phyloP scores from a whole-genome alignment of 2,113 vertebrate genomes.

The Antechinus stuartii region DNA sequence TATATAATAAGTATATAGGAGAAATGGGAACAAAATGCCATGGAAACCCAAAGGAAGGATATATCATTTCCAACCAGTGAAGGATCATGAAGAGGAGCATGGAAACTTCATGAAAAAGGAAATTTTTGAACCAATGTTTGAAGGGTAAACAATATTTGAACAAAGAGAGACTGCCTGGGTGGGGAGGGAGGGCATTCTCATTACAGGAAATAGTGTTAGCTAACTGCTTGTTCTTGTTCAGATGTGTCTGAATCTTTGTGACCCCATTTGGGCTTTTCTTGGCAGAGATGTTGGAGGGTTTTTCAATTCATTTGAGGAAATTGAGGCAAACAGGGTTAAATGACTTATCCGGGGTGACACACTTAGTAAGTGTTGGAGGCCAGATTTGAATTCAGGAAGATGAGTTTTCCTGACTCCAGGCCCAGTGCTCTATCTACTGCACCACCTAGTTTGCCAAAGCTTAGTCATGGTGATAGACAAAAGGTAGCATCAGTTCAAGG shows the following conservation, averaged over 20 bases:
- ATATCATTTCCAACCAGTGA: neutral
- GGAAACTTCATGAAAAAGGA: neutral
- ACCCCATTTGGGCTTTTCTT: neutral
- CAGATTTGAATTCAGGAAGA: neutral
- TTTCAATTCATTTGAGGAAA: neutral
- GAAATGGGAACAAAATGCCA: neutral
- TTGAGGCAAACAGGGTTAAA: neutral
- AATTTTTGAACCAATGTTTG: neutral
- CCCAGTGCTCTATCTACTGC: neutral
- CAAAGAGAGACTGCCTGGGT: neutral
- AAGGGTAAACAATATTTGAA: neutral
- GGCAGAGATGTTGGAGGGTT: neutral
- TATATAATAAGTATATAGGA: neutral
- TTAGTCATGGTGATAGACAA: neutral
- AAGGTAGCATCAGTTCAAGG: neutral
- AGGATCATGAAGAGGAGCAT: neutral
- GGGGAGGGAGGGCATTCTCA: neutral
- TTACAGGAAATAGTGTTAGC: neutral
- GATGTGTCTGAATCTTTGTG: neutral
- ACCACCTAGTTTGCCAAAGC: no score
- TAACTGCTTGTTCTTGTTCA: neutral
- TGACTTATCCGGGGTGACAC: neutral
- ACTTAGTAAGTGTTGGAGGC: neutral
- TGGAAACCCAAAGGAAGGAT: neutral
- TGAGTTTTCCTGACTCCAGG: neutral